Evolutionary conservation across 2,888 invertebrate species (phyloP).

Genomic region (Dryomyza anilis): DNA sequence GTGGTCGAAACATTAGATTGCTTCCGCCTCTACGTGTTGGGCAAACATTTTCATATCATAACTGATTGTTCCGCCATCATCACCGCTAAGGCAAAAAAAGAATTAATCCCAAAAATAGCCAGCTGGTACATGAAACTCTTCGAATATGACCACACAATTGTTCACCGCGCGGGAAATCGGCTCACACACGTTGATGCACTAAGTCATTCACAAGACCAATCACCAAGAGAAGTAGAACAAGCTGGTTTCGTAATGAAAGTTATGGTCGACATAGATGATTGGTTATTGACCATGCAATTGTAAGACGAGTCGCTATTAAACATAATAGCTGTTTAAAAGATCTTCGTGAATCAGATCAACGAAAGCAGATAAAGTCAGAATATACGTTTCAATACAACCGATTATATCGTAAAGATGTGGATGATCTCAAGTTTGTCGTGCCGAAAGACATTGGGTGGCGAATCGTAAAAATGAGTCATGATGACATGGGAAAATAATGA

Average conservation of each 20-base stretch:
- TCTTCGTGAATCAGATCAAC: constrained; percentile 21
- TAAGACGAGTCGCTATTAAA: constrained; percentile 25
- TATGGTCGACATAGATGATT: constrained; percentile 28
- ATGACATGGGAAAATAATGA: constrained; percentile 19
- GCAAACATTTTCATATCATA: constrained; percentile 7
- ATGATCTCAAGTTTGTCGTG: not conserved
- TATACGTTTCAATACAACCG: not conserved
- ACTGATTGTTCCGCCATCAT: constrained; percentile 28
- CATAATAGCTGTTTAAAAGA: constrained; percentile 28
- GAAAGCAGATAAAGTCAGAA: constrained; percentile 14
- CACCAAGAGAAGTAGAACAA: not conserved
- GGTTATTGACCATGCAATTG: constrained; percentile 34
- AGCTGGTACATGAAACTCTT: constrained; percentile 39
- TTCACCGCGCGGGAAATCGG: constrained; percentile 27
- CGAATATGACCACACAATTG: constrained; percentile 27
- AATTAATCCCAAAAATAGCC: constrained; percentile 37
- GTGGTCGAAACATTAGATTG: not conserved
- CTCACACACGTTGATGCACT: constrained; percentile 29
- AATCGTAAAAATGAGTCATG: constrained; percentile 10
- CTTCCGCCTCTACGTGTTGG: constrained; percentile 8
- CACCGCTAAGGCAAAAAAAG: constrained; percentile 39
- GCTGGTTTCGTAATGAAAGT: constrained; percentile 17
- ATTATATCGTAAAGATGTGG: not conserved
- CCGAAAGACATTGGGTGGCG: not conserved
- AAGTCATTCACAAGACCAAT: constrained; percentile 13